phyloP scores from a whole-genome alignment of 2,113 vertebrate species.

The Kryptolebias marmoratus region DNA sequence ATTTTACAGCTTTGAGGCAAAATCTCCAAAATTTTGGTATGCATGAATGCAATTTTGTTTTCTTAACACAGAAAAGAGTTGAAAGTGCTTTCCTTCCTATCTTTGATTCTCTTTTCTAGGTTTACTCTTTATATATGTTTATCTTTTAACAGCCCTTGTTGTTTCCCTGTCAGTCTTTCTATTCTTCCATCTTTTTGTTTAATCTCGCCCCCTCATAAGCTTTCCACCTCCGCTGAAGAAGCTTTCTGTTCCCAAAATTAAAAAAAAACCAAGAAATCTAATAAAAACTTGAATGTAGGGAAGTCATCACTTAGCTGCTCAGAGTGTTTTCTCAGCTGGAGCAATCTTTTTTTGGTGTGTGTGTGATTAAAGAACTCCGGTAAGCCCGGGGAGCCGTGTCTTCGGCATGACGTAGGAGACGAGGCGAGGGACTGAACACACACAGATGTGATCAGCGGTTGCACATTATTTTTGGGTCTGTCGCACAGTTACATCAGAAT shows the following conservation, averaged over 20 bases:
- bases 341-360: conserved; percentile 17
- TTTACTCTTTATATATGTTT: background rate
- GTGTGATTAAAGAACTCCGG: conserved; percentile 31
- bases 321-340: conserved; percentile 21
- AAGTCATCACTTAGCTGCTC: conserved; percentile 31
- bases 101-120: background rate
- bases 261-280: conserved; percentile 18
- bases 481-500: conserved; percentile 13
- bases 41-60: background rate
- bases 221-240: conserved; percentile 8
- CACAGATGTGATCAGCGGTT: conserved; percentile 1
- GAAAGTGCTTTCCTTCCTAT: background rate
- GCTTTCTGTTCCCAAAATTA: conserved; percentile 13
- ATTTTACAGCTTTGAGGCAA: conserved; percentile 56
- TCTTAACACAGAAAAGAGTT: background rate
- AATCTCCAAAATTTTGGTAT: conserved; percentile 22
- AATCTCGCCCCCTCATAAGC: background rate
- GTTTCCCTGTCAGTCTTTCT: conserved; percentile 16
- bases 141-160: background rate
- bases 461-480: conserved; percentile 15
- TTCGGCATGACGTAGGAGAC: conserved; percentile 5
- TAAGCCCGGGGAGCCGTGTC: background rate
- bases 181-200: conserved; percentile 24
- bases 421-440: background rate
- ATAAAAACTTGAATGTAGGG: conserved; percentile 22